Conservation (phyloP, 2,797 vertebrate genomes). For the Enteromius unitaeniatus region DNA sequence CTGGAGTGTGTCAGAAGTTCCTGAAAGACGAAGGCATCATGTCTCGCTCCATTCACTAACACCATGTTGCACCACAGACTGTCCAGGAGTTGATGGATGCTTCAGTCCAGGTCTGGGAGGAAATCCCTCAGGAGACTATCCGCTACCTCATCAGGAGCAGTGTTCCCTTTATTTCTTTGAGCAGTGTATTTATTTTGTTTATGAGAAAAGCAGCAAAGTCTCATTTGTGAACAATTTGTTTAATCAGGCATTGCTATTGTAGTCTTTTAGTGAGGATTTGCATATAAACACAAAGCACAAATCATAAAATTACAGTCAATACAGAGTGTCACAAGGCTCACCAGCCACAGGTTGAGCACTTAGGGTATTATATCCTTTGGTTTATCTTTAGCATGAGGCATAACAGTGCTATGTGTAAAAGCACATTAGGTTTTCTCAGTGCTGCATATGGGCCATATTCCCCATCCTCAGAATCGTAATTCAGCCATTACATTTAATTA, state of each 20-base stretch:
- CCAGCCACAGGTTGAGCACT: background rate
- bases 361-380: background rate
- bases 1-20: too few relatives aligned
- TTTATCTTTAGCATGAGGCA: conserved; percentile 1
- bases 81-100: too few relatives aligned
- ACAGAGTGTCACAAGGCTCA: background rate
- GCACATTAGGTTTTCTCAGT: conserved; percentile 28
- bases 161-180: too few relatives aligned
- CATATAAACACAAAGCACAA: background rate
- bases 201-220: background rate
- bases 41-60: too few relatives aligned
- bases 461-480: conserved; percentile 60
- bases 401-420: conserved; percentile 5
- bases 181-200: background rate
- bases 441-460: conserved; percentile 43
- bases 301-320: background rate
- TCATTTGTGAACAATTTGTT: background rate
- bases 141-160: too few relatives aligned
- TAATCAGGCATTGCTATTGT: background rate
- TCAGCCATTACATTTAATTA: conserved; percentile 78
- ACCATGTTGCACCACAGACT: too few relatives aligned
- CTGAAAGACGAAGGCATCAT: too few relatives aligned
- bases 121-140: too few relatives aligned
- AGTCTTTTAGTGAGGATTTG: background rate
- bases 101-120: too few relatives aligned